These are phyloP conservation scores for Heliconius charithonia DNA, from an alignment of 2,888 invertebrate genomes.

Conservation along the genomic window DNA sequence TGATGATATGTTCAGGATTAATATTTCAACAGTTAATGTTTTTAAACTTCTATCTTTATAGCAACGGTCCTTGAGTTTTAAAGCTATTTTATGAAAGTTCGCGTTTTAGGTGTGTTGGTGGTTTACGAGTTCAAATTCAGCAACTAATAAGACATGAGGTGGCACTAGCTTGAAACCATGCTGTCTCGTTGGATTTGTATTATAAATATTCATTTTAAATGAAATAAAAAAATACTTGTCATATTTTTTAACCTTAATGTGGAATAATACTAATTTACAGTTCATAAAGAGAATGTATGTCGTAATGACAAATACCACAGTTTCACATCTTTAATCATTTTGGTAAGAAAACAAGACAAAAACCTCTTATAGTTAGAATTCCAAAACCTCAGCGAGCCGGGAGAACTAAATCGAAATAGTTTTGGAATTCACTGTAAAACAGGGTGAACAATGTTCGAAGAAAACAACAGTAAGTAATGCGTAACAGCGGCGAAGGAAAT, in stretches of 20 bases:
- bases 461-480: conserved; percentile 67
- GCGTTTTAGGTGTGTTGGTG: not conserved
- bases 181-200: not conserved
- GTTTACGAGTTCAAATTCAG: not conserved
- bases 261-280: too few species aligned
- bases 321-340: conserved; percentile 28
- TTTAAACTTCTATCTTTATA: too few species aligned
- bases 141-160: not conserved
- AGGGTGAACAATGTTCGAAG: conserved; percentile 53
- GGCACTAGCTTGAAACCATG: not conserved
- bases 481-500: conserved; percentile 66
- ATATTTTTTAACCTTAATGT: too few species aligned
- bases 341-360: conserved; percentile 40
- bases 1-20: not conserved
- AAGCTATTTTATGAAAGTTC: not conserved
- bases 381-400: conserved; percentile 41
- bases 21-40: not conserved
- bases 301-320: not conserved
- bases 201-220: too few species aligned
- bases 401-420: conserved; percentile 49
- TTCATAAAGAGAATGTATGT: not conserved
- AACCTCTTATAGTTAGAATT: conserved; percentile 45
- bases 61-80: not conserved
- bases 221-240: too few species aligned
- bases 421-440: conserved; percentile 47